Evolutionary conservation across 2,797 vertebrate genomes (phyloP).

Genomic region (Falco peregrinus): DNA sequence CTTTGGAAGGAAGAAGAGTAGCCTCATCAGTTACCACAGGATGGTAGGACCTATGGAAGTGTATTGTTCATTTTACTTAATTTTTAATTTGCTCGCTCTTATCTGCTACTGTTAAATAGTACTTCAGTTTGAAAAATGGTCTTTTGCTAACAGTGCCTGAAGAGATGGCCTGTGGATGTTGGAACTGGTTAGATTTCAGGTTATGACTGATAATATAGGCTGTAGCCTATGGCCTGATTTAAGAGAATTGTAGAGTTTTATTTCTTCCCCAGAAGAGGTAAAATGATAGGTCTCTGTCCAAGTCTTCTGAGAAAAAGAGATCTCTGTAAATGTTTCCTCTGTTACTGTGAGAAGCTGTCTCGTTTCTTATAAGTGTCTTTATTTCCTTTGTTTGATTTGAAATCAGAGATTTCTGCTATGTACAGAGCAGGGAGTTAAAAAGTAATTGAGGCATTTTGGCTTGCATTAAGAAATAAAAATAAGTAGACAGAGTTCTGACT

Average conservation of each 20-base stretch:
- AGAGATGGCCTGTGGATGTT: background rate
- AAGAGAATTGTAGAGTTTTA: background rate
- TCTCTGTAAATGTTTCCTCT: background rate
- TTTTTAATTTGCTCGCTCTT: background rate
- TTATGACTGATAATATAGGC: background rate
- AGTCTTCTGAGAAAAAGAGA: background rate
- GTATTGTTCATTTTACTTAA: background rate
- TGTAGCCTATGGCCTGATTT: background rate
- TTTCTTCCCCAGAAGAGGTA: background rate
- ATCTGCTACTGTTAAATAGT: background rate
- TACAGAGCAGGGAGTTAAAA: background rate
- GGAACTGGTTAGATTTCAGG: background rate
- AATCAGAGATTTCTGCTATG: background rate
- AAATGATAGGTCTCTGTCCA: background rate
- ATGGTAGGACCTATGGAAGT: background rate
- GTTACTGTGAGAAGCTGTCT: background rate
- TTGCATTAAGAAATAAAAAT: constrained; percentile 10
- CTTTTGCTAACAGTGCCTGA: background rate
- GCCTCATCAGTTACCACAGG: background rate
- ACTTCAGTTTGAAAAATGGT: background rate
- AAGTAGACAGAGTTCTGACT: background rate
- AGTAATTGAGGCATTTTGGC: background rate
- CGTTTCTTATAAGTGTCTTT: background rate
- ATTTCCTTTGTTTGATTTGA: constrained; percentile 16
- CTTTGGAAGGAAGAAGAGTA: background rate